Evolutionary conservation across 1,140 invertebrate genomes (phyloP), one percentile per base, ranked within the genome.

Genomic region (Leptopilina clavipes): DNA sequence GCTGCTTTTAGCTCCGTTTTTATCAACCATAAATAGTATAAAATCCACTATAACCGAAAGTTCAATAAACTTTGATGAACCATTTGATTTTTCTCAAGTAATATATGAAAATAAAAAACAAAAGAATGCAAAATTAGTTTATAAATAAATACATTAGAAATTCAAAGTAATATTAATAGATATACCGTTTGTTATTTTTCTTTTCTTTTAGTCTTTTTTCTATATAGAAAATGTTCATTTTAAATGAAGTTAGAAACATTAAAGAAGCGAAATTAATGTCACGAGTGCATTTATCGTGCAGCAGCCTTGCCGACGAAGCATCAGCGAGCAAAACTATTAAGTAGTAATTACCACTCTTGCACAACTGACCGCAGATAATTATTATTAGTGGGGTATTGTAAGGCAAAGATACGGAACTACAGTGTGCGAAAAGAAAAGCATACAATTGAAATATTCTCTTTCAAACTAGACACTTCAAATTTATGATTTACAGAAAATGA

Each of bases 301-400:
- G 59, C 59, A 65, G 59, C 59, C 59, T 65, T 65, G 59, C 59
- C n/a, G 22, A 31, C 31, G 59, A 22, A 65, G 31, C 59, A 25
- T 22, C 59, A 5, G 25, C 25, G 25, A 31, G 5, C 11, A 59
- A 65, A 31, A 31, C 59, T 65, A 65, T 65, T 65, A 65, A 65
- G 25, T 31, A 25, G 59, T 65, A 65, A 65, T 65, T 65, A 65
- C 59, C 59, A 37, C 22, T 65, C 59, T 65, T 65, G 25, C 59
- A 65, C 25, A 65, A 65, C 59, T 65, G 12, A 65, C 59, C 59
- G 59, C 59, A 65, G 59, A 25, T 65, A 65, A 65, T 65, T 65
- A 65, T 65, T 31, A 65, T 65, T 31, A 31, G 22, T 65, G 22
- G 59, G 22, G 22, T 65, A 65, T 65, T 31, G 25, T 31, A 65